Evolutionary conservation across 2,113 vertebrate genomes (phyloP).

Genomic region (Ptyas mucosa): DNA sequence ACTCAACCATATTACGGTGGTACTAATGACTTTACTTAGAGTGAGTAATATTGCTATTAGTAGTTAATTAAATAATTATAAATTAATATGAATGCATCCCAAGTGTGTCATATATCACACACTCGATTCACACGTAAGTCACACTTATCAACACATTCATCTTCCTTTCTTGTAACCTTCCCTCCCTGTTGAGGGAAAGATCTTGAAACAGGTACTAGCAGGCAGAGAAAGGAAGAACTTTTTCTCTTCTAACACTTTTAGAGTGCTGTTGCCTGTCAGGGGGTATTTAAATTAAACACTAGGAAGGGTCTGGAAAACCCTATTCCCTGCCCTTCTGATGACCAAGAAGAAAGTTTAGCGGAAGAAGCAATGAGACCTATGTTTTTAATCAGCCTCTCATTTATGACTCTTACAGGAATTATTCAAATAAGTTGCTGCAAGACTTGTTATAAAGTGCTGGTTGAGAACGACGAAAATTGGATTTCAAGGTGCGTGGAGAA

Average conservation of each 20-base stretch:
- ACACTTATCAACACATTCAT: neutral
- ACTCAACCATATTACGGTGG: neutral
- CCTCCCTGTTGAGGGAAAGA: neutral
- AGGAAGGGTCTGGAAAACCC: neutral
- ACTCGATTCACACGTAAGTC: neutral
- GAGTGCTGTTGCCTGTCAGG: neutral
- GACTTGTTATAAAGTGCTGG: neutral
- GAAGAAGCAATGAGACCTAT: neutral
- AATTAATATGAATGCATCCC: neutral
- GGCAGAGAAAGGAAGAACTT: neutral
- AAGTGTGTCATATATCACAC: neutral
- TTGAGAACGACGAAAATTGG: neutral
- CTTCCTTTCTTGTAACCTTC: neutral
- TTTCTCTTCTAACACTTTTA: neutral
- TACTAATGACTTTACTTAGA: neutral
- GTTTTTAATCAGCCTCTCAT: neutral
- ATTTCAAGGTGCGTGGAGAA: neutral
- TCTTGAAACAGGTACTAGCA: neutral
- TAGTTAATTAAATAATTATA: neutral
- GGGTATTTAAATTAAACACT: neutral
- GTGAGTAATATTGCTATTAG: neutral
- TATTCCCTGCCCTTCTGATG: neutral
- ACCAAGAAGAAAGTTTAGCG: neutral
- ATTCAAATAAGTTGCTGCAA: neutral
- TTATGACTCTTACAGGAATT: neutral